Evolutionary conservation across 2,113 vertebrate species (phyloP).

Genomic region (Triplophysa rosa): DNA sequence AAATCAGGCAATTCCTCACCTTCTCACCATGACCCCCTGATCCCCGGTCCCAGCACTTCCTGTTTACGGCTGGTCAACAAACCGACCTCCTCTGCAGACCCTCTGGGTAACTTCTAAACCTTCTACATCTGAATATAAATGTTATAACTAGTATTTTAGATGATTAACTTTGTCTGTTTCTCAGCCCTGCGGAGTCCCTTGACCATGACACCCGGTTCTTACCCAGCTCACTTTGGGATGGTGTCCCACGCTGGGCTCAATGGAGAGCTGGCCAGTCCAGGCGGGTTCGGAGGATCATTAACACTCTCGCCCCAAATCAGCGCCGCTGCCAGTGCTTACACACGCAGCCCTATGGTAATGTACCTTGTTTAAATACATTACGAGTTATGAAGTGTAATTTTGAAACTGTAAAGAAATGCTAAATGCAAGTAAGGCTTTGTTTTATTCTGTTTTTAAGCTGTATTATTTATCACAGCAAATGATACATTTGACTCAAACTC

Average conservation of each 20-base stretch:
- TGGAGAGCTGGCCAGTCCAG: slow-evolving; percentile 79
- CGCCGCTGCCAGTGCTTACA: slow-evolving; percentile 76
- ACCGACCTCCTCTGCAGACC: slow-evolving; percentile 75
- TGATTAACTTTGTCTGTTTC: neutral
- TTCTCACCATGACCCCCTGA: slow-evolving; percentile 73
- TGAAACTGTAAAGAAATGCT: no score
- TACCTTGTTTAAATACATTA: neutral
- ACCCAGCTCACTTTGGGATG: slow-evolving; percentile 80
- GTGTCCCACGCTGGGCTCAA: slow-evolving; percentile 82
- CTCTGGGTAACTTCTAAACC: slow-evolving; percentile 69
- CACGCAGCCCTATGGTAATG: slow-evolving; percentile 81
- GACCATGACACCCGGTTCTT: slow-evolving; percentile 78
- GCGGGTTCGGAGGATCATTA: slow-evolving; percentile 80
- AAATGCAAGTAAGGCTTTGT: no score
- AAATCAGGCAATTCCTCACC: slow-evolving; percentile 81
- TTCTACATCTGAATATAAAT: no score
- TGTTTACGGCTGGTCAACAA: slow-evolving; percentile 76
- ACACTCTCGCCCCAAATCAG: slow-evolving; percentile 86
- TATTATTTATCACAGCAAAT: no score
- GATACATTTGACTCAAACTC: no score
- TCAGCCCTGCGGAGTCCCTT: slow-evolving; percentile 85
- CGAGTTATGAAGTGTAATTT: neutral
- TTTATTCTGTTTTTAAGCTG: no score
- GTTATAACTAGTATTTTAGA: no score
- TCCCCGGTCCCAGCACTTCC: slow-evolving; percentile 79